These are phyloP conservation scores for Cottoperca gobio DNA, from an alignment of 2,797 vertebrate species.

Conservation along the genomic window DNA sequence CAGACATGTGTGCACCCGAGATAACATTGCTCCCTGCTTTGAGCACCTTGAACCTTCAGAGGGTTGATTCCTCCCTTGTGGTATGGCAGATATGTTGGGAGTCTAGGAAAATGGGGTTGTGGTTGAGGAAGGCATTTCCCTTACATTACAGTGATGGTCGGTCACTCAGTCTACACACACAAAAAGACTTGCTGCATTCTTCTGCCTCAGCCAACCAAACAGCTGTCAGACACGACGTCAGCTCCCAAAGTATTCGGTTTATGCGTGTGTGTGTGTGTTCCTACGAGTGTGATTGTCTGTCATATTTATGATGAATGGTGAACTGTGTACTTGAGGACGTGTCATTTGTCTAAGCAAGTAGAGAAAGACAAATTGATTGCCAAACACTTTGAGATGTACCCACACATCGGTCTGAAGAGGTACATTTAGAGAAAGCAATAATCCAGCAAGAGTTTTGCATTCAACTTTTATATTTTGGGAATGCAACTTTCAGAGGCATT, in stretches of 20 bases:
- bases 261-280: constrained; percentile 36
- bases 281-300: constrained; percentile 13
- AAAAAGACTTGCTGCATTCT: constrained; percentile 60
- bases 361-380: constrained; percentile 15
- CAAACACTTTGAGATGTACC: background rate
- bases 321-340: constrained; percentile 19
- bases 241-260: constrained; percentile 63
- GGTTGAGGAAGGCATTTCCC: constrained; percentile 78
- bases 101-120: constrained; percentile 69
- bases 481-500: constrained; percentile 13
- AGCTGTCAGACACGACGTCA: constrained; percentile 83
- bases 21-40: constrained; percentile 63
- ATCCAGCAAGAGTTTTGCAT: background rate
- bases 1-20: constrained; percentile 60
- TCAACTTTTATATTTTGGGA: background rate
- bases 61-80: constrained; percentile 55
- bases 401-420: background rate
- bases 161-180: constrained; percentile 44
- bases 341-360: constrained; percentile 12
- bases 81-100: constrained; percentile 62
- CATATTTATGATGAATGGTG: constrained; percentile 36
- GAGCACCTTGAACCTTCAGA: constrained; percentile 59
- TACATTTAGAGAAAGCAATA: background rate
- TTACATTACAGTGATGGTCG: constrained; percentile 66
- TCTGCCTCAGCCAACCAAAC: constrained; percentile 69